These are phyloP conservation scores for Macropis europaea DNA, from an alignment of 2,888 invertebrate genomes.

Conservation along the genomic window DNA sequence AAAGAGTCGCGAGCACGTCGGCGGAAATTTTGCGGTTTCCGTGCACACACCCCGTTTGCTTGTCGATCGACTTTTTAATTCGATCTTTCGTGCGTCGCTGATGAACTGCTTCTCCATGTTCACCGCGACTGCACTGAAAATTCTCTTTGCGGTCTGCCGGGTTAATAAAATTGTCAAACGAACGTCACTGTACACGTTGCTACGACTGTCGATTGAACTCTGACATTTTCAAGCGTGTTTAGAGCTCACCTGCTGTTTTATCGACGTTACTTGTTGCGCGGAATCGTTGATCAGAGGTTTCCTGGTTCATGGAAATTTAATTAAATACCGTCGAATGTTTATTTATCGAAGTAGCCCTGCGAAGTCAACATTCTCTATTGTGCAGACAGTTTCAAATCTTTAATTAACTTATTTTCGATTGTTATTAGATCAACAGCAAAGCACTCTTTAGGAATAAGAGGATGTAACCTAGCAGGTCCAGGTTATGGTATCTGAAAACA, in stretches of 20 bases:
- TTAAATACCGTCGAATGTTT: too few relatives aligned
- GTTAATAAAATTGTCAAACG: conserved; percentile 48
- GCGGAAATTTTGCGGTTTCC: conserved; percentile 50
- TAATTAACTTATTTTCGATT: too few relatives aligned
- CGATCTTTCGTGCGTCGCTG: conserved; percentile 50
- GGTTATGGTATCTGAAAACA: too few relatives aligned
- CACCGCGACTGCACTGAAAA: conserved; percentile 32
- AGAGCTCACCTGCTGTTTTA: not conserved
- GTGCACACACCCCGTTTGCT: conserved; percentile 35
- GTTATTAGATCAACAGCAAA: too few relatives aligned
- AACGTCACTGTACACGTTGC: conserved; percentile 25
- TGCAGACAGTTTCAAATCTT: too few relatives aligned
- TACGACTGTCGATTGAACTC: conserved; percentile 11
- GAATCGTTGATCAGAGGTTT: too few relatives aligned
- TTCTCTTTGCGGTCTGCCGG: conserved; percentile 37
- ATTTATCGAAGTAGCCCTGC: too few relatives aligned
- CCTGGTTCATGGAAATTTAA: too few relatives aligned
- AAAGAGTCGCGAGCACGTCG: conserved; percentile 4
- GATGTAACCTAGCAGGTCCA: too few relatives aligned
- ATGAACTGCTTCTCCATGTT: conserved; percentile 53
- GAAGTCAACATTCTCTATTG: too few relatives aligned
- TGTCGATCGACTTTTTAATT: conserved; percentile 56
- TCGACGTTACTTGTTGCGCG: not conserved
- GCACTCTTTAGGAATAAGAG: too few relatives aligned
- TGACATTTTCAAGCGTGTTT: conserved; percentile 32